phyloP scores from a whole-genome alignment of 2,113 vertebrate genomes.

The Pantherophis guttatus region DNA sequence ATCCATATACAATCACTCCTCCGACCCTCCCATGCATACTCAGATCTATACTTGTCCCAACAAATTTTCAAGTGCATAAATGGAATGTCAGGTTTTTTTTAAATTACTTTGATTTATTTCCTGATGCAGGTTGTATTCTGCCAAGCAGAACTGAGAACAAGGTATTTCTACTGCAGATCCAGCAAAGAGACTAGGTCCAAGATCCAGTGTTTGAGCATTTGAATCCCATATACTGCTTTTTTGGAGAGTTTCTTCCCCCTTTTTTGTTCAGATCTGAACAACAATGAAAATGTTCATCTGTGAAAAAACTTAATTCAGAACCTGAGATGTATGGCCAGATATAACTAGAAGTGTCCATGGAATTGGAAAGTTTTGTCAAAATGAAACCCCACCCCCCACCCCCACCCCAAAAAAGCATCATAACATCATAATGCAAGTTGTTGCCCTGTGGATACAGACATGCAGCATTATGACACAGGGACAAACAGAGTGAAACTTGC shows the following conservation, averaged over 20 bases:
- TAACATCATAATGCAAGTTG: neutral
- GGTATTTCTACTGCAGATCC: neutral
- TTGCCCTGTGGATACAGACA: neutral
- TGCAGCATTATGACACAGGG: neutral
- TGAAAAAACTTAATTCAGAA: constrained; percentile 28
- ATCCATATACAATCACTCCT: neutral
- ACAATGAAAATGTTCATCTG: constrained; percentile 38
- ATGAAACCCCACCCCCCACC: neutral
- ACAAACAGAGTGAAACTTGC: neutral
- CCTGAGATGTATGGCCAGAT: constrained; percentile 23
- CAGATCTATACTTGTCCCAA: neutral
- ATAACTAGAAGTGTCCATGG: neutral
- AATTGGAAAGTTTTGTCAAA: neutral
- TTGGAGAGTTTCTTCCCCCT: constrained; percentile 21
- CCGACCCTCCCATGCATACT: neutral
- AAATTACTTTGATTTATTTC: constrained; percentile 12
- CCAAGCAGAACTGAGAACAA: neutral
- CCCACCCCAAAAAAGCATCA: neutral
- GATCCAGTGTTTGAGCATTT: neutral
- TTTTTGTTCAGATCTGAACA: constrained; percentile 49
- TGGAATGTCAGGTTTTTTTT: neutral
- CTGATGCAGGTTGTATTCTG: neutral
- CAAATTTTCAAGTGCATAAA: neutral
- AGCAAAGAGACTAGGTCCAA: neutral
- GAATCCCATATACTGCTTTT: constrained; percentile 31